Base-by-base conservation (phyloP, 1,140 invertebrate species). In the Papilio polyxenes region DNA sequence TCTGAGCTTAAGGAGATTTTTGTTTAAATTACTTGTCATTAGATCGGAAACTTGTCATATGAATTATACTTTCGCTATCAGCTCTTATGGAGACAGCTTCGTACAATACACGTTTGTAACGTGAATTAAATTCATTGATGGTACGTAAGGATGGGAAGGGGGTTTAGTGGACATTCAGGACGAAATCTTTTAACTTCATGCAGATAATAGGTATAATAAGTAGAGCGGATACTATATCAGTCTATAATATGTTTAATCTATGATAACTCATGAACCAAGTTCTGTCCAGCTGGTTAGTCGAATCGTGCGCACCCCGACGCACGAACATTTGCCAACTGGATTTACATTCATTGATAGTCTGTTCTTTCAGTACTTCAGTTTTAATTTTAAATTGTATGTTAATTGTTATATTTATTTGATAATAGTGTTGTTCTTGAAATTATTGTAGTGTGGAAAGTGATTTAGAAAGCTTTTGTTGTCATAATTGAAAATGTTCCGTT, bases 171-270 rank as follows among this genome's bases (percentile, higher is more conserved):
- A 31, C 23, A 31, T 31, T 31, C 23, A 31, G 23, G 23, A 31
- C 23, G 23, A 31, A 31, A 31, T 31, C 23, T 31, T 31, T 31
- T 31, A 31, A 31, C 23, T 31, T 31, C 23, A 31, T 31, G 23
- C 23, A 31, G 23, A 31, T 31, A 31, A 31, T 31, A 31, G 23
- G 23, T 31, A 31, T 31, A 31, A 31, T 1, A 31, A 31, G 23
- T 31, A 31, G 23, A 31, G 23, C 23, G 23, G 0, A 31, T 20
- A 59, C 17, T n/a, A 15, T 17, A 56, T 4, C 53, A 7, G 56
- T 59, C 56, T 59, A 59, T 20, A 20, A 59, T 20, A 81, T 81
- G 13, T 59, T 75, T 80, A 82, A 49, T 80, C 65, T 82, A 37
- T 82, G 82, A 40, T 51, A 80, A 49, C 53, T n/a, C 49, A 40